Percentiles rank a stretch among this genome's conserved stretches.
These are phyloP conservation scores for Megalops cyprinoides DNA, from an alignment of 2,797 vertebrate genomes.

Conservation along the genomic window DNA sequence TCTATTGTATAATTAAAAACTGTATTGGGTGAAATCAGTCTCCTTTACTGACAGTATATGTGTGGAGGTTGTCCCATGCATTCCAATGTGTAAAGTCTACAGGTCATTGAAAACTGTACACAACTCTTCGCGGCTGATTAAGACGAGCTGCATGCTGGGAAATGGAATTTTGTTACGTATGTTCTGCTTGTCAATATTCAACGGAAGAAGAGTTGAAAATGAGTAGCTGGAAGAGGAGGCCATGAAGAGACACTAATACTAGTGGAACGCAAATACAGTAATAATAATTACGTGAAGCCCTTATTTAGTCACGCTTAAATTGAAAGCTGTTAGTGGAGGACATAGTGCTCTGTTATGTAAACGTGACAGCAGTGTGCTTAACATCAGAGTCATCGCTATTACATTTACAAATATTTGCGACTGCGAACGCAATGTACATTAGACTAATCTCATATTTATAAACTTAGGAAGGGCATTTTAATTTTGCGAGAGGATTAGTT, in stretches of 20 bases:
- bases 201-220: too few species aligned
- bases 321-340: slow-evolving; percentile 56
- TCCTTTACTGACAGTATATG: not conserved
- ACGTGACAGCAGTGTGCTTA: slow-evolving; percentile 56
- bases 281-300: slow-evolving; percentile 58
- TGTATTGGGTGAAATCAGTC: too few species aligned
- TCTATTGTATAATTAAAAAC: too few species aligned
- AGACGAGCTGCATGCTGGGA: slow-evolving; percentile 27
- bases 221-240: too few species aligned
- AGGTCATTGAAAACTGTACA: not conserved
- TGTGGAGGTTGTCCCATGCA: not conserved
- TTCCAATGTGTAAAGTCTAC: not conserved
- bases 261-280: slow-evolving; percentile 50
- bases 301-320: slow-evolving; percentile 56
- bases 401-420: slow-evolving; percentile 61
- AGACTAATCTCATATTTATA: not conserved
- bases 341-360: slow-evolving; percentile 64
- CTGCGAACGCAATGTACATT: slow-evolving; percentile 32
- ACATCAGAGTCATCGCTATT: slow-evolving; percentile 50
- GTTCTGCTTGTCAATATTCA: slow-evolving; percentile 46
- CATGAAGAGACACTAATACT: slow-evolving; percentile 44
- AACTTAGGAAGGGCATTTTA: not conserved
- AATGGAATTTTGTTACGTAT: slow-evolving; percentile 29
- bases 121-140: not conserved
- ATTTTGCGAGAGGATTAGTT: not conserved